A percentile compares a stretch with the other conserved stretches of the same genome.
Evolutionary conservation across 1,140 invertebrate species (phyloP).

Genomic region (Belonocnema kinseyi): DNA sequence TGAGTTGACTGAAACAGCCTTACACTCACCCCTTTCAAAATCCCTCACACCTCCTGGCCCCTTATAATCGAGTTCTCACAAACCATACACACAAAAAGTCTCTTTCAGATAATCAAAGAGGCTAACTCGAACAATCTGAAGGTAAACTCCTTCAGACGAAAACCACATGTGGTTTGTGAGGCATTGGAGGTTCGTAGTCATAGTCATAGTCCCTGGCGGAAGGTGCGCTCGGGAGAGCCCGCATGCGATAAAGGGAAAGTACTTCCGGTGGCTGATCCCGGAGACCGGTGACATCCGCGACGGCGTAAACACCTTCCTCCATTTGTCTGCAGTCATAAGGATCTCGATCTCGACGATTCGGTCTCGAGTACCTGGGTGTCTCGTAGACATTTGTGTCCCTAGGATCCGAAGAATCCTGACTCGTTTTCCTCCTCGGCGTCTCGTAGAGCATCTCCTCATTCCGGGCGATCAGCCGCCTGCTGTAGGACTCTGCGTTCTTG

Average conservation of each 20-base stretch:
- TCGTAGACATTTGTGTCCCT: slow-evolving; percentile 67
- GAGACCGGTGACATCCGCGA: slow-evolving; percentile 65
- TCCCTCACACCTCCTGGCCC: slow-evolving; percentile 16
- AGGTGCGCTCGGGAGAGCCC: slow-evolving; percentile 44
- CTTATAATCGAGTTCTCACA: slow-evolving; percentile 16
- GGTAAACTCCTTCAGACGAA: slow-evolving; percentile 60
- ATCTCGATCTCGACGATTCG: slow-evolving; percentile 43
- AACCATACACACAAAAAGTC: slow-evolving; percentile 13
- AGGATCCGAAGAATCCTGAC: slow-evolving; percentile 49
- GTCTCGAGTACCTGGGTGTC: slow-evolving; percentile 59
- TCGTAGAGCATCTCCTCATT: slow-evolving; percentile 68
- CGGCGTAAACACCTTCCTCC: slow-evolving; percentile 68
- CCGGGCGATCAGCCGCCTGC: slow-evolving; percentile 60
- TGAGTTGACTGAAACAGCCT: not conserved
- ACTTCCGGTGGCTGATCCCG: slow-evolving; percentile 67
- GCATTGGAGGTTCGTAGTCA: slow-evolving; percentile 63
- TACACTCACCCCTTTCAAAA: slow-evolving; percentile 1
- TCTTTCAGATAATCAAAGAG: slow-evolving; percentile 16
- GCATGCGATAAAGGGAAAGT: slow-evolving; percentile 66
- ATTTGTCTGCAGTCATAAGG: slow-evolving; percentile 40
- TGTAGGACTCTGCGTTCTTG: slow-evolving; percentile 67
- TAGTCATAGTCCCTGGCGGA: slow-evolving; percentile 66
- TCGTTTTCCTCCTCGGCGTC: slow-evolving; percentile 52
- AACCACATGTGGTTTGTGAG: slow-evolving; percentile 71
- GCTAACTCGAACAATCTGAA: not conserved